These are phyloP conservation scores for Tenthredo mesomela DNA, from an alignment of 2,888 invertebrate species.

Conservation along the genomic window DNA sequence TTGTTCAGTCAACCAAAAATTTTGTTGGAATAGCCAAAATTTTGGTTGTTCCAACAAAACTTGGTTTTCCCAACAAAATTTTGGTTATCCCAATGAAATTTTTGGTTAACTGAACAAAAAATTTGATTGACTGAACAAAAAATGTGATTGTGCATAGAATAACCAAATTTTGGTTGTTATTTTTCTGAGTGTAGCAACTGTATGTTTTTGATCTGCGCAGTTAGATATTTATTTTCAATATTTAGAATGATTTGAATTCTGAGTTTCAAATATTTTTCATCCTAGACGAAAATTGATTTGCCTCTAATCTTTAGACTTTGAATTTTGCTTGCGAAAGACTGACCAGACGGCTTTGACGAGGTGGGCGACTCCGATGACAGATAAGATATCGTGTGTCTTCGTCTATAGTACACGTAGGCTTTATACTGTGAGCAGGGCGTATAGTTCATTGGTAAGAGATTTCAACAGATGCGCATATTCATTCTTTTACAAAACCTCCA, in stretches of 20 bases:
- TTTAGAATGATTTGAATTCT: neutral
- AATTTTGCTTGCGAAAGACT: conserved; percentile 29
- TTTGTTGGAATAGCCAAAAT: too few species aligned
- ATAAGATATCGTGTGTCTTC: conserved; percentile 19
- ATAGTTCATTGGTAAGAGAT: neutral
- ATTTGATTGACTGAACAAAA: too few species aligned
- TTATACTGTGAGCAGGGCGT: neutral
- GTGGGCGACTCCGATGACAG: conserved; percentile 48
- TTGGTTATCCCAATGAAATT: too few species aligned
- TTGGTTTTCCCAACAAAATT: too few species aligned
- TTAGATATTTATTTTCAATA: too few species aligned
- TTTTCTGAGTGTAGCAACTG: too few species aligned
- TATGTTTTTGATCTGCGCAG: too few species aligned
- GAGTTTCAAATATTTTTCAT: neutral
- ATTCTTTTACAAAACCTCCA: conserved; percentile 27
- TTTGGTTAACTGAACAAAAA: too few species aligned
- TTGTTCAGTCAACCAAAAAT: too few species aligned
- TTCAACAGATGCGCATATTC: conserved; percentile 41
- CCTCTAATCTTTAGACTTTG: conserved; percentile 15
- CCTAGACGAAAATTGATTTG: neutral
- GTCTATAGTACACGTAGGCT: neutral
- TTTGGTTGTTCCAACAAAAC: too few species aligned
- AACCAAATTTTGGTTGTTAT: too few species aligned
- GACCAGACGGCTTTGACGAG: conserved; percentile 20
- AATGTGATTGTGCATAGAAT: too few species aligned